phyloP scores from a whole-genome alignment of 2,113 vertebrate genomes.

The Tapirus terrestris region DNA sequence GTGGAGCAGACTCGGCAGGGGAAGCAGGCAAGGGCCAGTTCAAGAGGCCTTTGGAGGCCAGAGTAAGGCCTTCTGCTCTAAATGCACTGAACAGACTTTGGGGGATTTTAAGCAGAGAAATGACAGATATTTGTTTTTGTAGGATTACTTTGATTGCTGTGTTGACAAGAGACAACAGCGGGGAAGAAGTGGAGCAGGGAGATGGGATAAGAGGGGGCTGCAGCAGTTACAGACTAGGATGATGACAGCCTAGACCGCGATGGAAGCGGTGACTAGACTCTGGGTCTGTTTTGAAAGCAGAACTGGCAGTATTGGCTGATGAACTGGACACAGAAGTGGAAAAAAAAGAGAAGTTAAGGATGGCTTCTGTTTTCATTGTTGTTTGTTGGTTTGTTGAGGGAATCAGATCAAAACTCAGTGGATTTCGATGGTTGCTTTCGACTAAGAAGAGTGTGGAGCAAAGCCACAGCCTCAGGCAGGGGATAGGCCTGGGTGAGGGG shows the following conservation, averaged over 20 bases:
- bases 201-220: background rate
- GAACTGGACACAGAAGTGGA: background rate
- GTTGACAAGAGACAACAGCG: background rate
- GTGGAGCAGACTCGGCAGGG: rapidly evolving
- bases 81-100: background rate
- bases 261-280: background rate
- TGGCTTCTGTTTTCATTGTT: background rate
- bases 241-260: too few relatives aligned
- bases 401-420: background rate
- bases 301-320: background rate
- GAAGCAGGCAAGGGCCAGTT: background rate
- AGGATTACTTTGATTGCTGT: background rate
- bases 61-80: background rate
- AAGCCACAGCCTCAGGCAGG: background rate
- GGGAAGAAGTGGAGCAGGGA: background rate
- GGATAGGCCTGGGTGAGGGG: background rate
- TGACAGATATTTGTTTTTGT: background rate
- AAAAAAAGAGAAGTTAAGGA: background rate
- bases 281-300: background rate
- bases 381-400: background rate
- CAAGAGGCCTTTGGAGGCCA: background rate
- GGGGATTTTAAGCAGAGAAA: background rate
- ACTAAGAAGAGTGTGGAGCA: background rate
- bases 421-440: background rate
- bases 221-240: background rate